A percentile compares a stretch with the other conserved stretches of the same genome.
Conservation (phyloP, 2,888 invertebrate species). For the Atethmia centrago region DNA sequence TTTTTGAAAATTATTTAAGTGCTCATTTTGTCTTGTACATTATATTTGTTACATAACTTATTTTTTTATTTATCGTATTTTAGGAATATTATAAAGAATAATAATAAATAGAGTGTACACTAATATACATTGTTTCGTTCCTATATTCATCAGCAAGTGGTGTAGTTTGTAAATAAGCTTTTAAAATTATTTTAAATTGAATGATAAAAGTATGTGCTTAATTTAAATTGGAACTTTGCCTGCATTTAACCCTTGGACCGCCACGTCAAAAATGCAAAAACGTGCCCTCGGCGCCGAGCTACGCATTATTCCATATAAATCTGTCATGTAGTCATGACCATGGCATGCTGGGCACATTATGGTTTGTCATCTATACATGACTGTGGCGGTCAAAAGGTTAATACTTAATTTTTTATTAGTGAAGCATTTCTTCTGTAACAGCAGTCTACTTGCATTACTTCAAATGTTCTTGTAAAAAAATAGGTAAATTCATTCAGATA, state of each 20-base stretch:
- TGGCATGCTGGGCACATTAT: too few species aligned
- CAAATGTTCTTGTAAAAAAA: slow-evolving; percentile 12
- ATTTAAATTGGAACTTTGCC: slow-evolving; percentile 31
- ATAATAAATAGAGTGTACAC: slow-evolving; percentile 75
- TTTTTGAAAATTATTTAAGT: slow-evolving; percentile 58
- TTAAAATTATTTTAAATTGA: slow-evolving; percentile 20
- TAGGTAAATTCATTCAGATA: neutral
- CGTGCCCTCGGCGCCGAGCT: too few species aligned
- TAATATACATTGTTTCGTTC: slow-evolving; percentile 63
- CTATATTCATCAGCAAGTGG: slow-evolving; percentile 46
- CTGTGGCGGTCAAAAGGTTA: too few species aligned
- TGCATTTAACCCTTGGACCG: too few species aligned
- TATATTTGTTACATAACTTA: slow-evolving; percentile 81
- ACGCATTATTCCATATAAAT: too few species aligned
- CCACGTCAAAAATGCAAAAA: too few species aligned
- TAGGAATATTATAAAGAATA: slow-evolving; percentile 79
- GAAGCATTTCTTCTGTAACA: slow-evolving; percentile 33
- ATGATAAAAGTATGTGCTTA: slow-evolving; percentile 38
- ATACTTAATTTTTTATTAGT: slow-evolving; percentile 41
- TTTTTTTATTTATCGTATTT: slow-evolving; percentile 83
- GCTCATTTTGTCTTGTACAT: slow-evolving; percentile 80
- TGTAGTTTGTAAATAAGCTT: slow-evolving; percentile 50
- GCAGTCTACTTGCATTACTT: neutral
- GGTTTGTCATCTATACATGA: too few species aligned
- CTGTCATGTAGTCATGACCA: too few species aligned